Evolutionary conservation across 2,888 invertebrate species (phyloP).

Genomic region (Lymantria monacha): DNA sequence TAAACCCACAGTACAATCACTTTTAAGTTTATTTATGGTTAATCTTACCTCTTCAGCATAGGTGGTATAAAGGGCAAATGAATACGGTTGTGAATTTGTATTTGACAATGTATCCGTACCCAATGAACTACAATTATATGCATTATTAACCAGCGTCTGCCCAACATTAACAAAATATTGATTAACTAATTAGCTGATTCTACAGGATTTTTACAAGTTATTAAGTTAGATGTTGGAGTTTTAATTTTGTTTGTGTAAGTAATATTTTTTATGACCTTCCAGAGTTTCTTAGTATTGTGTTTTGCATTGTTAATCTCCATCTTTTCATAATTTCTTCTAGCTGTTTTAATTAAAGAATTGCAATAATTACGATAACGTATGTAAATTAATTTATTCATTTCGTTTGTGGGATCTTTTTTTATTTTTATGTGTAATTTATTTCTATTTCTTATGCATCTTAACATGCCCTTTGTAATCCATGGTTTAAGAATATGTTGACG

Average conservation of each 20-base stretch:
- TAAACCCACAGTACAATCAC: not conserved
- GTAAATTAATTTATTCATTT: not conserved
- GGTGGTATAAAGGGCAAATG: not conserved
- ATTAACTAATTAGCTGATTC: not conserved
- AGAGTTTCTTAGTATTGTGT: not conserved
- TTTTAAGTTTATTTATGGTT: not conserved
- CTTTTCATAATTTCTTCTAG: not conserved
- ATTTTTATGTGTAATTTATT: not conserved
- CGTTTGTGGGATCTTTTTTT: not conserved
- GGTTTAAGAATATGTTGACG: not conserved
- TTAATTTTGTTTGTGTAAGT: not conserved
- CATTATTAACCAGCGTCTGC: not conserved
- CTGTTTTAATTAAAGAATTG: not conserved
- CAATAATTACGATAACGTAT: not conserved
- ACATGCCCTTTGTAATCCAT: conserved; percentile 35
- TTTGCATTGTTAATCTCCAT: not conserved
- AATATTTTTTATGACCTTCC: not conserved
- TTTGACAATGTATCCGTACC: not conserved
- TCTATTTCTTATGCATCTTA: conserved; percentile 38
- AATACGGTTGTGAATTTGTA: not conserved
- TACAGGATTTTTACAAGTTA: not conserved
- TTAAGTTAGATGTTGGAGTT: not conserved
- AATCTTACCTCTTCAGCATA: not conserved
- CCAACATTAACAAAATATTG: not conserved
- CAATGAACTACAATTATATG: not conserved